A percentile compares a stretch with the other conserved stretches of the same genome.
phyloP scores from a whole-genome alignment of 2,888 invertebrate species.

The Leucania comma region DNA sequence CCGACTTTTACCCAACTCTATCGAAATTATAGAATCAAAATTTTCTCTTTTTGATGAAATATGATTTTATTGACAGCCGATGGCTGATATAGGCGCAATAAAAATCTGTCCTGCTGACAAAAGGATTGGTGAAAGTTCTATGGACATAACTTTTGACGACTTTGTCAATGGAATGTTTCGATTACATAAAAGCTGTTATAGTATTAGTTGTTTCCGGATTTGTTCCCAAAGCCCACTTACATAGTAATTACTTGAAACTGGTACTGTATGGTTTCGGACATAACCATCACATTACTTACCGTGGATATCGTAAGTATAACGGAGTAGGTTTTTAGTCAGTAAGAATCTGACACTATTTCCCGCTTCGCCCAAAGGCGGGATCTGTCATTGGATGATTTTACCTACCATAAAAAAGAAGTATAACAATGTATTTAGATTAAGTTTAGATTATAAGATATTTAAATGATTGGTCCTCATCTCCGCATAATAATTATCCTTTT shows the following conservation, averaged over 20 bases:
- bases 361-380: no score
- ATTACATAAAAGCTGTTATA: slow-evolving; percentile 7
- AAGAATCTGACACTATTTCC: no score
- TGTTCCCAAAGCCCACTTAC: background rate
- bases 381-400: no score
- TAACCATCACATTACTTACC: no score
- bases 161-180: slow-evolving; percentile 21
- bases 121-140: slow-evolving; percentile 42
- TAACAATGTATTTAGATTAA: no score
- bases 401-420: no score
- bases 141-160: background rate
- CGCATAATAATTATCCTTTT: no score
- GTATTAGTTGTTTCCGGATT: slow-evolving; percentile 8
- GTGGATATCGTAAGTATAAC: no score
- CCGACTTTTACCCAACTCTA: slow-evolving; percentile 44
- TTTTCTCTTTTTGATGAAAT: slow-evolving; percentile 27
- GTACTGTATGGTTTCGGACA: background rate
- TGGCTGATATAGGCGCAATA: slow-evolving; percentile 2
- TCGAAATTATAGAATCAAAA: background rate
- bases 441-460: no score
- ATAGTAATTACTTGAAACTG: background rate
- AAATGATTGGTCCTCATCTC: no score
- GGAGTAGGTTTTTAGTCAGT: no score
- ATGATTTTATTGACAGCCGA: slow-evolving; percentile 7
- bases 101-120: slow-evolving; percentile 6